Base-by-base conservation (phyloP, 1,140 invertebrate species). In the Eumaeus atala region DNA sequence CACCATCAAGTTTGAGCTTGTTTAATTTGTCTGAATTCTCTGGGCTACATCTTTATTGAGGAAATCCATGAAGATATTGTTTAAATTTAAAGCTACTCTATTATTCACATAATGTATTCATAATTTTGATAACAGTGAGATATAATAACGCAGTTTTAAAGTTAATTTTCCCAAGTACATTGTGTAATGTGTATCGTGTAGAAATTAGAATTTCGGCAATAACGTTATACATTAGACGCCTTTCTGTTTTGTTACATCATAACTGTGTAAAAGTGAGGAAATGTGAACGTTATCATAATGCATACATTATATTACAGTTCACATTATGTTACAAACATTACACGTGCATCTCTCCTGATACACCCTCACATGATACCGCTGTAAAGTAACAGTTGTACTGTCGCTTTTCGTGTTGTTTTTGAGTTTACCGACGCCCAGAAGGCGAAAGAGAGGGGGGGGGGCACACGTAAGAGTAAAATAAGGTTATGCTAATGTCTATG, bases 161-260 rank as follows among this genome's bases (percentile, higher is more conserved):
- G 17, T 10, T 2, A 44, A 16, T 17, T 3, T 17, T 44, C 40
- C 17, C 40, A 44, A 44, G 40, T 44, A 14, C 14, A 9, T 44
- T 44, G 40, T 14, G 16, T 44, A 44, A 44, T 44, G 3, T 44
- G 16, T 28, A 28, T 28, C 2, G 21, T 28, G 21, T 28, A 28
- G 21, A 28, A 28, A 28, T 44, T 16, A 44, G 6, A 44, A 16
- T 44, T 44, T 44, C 14, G 40, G 40, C 40, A 18, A 17, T 44
- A 44, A 16, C 40, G 16, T 44, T 44, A 14, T 16, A 16, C 40
- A 14, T 44, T 44, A 18, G 21, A 28, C 21, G 21, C 9, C 40
- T 44, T 44, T 44, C 40, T 16, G 16, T 44, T 44, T 44, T 17
- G 16, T 44, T 44, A 44, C 40, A 14, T 44, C 40, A 44, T 44